phyloP scores from a whole-genome alignment of 2,797 vertebrate genomes.

The Varecia variegata region DNA sequence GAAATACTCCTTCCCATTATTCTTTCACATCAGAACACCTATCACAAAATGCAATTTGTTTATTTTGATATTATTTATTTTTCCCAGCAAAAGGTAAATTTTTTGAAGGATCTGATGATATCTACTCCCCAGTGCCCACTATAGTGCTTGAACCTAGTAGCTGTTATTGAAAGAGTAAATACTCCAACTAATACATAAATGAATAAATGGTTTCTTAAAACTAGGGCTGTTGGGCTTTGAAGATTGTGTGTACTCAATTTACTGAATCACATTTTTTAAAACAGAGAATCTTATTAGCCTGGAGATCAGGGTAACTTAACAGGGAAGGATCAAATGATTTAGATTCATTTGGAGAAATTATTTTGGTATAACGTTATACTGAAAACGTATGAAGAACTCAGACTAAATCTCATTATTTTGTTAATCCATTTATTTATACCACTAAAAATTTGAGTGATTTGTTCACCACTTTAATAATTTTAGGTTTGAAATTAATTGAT shows the following conservation, averaged over 20 bases:
- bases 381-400: neutral
- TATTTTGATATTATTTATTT: neutral
- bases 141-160: no score
- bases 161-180: neutral
- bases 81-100: neutral
- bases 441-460: neutral
- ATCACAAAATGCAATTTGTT: neutral
- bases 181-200: neutral
- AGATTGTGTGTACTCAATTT: neutral
- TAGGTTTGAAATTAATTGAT: neutral
- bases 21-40: neutral
- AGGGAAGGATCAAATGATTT: neutral
- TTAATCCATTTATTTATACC: neutral
- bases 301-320: no score
- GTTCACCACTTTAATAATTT: neutral
- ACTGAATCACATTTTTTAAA: neutral
- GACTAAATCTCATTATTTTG: neutral
- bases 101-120: neutral
- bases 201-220: neutral
- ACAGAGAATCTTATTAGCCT: neutral
- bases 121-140: accelerated
- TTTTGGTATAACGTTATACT: neutral
- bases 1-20: neutral
- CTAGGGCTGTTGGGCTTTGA: neutral
- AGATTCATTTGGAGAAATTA: neutral